phyloP scores from a whole-genome alignment of 30 jellyfish, hydroid and myxozoan genomes.

The Rhopilema esculentum region DNA sequence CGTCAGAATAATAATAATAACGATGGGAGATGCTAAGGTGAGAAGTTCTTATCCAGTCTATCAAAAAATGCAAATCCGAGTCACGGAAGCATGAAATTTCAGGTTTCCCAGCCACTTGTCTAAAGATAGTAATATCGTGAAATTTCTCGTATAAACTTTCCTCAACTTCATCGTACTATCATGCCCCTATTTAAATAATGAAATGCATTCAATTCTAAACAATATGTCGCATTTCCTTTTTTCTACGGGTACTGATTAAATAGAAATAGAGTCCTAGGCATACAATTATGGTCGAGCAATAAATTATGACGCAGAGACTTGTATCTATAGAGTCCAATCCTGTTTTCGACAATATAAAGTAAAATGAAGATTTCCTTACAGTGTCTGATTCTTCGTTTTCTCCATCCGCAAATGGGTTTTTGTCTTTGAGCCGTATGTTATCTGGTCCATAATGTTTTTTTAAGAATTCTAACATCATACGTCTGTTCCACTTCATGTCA shows the following conservation, averaged over 20 bases:
- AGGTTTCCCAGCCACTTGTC: too few relatives aligned
- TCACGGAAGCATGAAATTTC: too few relatives aligned
- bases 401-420: slow-evolving; percentile 36
- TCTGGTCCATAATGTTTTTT: slow-evolving; percentile 94
- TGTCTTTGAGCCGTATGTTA: slow-evolving; percentile 86
- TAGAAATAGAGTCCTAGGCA: slow-evolving; percentile 73
- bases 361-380: slow-evolving; percentile 64
- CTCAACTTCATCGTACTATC: not conserved
- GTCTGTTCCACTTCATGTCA: slow-evolving; percentile 80
- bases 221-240: slow-evolving; percentile 60
- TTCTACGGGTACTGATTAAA: slow-evolving; percentile 63
- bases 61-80: too few relatives aligned
- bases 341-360: slow-evolving; percentile 18
- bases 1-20: too few relatives aligned
- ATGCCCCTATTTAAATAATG: not conserved
- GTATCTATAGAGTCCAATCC: slow-evolving; percentile 79
- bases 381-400: slow-evolving; percentile 75
- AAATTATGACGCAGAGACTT: slow-evolving; percentile 82
- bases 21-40: too few relatives aligned
- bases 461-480: slow-evolving; percentile 79
- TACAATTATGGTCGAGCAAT: slow-evolving; percentile 48
- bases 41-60: too few relatives aligned
- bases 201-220: slow-evolving; percentile 27
- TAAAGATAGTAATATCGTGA: not conserved
- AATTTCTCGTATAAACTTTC: not conserved